Conservation (phyloP, 2,888 invertebrate species). For the Eledona agricola region DNA sequence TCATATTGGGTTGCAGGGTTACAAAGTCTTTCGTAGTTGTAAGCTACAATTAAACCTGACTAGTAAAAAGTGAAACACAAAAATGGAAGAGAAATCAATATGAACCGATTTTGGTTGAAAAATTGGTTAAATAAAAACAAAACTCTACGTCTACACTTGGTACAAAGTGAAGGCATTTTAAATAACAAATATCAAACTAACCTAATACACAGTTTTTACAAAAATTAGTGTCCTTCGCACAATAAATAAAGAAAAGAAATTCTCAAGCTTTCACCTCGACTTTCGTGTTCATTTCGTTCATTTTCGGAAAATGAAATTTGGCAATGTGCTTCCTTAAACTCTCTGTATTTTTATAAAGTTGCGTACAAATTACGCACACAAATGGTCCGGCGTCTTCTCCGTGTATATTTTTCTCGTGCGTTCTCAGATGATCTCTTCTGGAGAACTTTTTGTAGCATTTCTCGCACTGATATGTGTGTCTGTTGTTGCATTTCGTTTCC, state of each 20-base stretch:
- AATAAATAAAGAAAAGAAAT: constrained; percentile 3
- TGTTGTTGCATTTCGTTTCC: constrained; percentile 49
- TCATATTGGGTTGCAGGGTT: constrained; percentile 6
- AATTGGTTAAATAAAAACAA: constrained; percentile 3
- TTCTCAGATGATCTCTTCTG: constrained; percentile 61
- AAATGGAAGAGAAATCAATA: constrained; percentile 1
- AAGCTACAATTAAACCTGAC: constrained; percentile 21
- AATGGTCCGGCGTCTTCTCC: constrained; percentile 63
- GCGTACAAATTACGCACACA: constrained; percentile 61
- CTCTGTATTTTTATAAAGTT: constrained; percentile 63
- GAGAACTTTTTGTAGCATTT: constrained; percentile 61
- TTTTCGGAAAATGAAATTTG: constrained; percentile 59
- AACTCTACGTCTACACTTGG: no score
- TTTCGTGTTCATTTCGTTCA: constrained; percentile 46
- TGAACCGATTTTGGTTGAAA: not conserved
- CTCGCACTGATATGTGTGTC: constrained; percentile 57
- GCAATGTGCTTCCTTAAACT: constrained; percentile 63
- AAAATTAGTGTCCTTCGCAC: not conserved
- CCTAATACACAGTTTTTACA: no score
- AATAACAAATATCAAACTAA: no score
- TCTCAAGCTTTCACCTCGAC: constrained; percentile 49
- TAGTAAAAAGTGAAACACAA: constrained; percentile 15
- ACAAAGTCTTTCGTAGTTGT: constrained; percentile 9
- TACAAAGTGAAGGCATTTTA: no score
- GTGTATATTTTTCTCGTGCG: constrained; percentile 64